A percentile compares a stretch with the other conserved stretches of the same genome.
phyloP scores from a whole-genome alignment of 1,140 invertebrate genomes.

The Caenorhabditis remanei region DNA sequence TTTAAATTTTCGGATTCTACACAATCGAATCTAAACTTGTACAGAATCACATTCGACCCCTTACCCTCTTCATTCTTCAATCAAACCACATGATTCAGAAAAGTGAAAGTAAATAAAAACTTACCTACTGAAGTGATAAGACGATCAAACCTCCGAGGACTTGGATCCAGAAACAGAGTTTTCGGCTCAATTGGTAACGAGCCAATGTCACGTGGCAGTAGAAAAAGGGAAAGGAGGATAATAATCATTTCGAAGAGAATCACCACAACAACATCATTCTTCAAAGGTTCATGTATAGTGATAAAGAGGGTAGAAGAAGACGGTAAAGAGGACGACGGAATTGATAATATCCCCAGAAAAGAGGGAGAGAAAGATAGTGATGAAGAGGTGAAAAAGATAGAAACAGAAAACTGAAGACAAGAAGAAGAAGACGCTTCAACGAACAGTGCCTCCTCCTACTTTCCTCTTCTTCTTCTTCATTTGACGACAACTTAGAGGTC shows the following conservation, averaged over 20 bases:
- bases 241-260: not conserved
- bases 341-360: not conserved
- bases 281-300: constrained; percentile 3
- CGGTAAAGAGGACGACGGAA: not conserved
- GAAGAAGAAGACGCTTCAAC: constrained; percentile 40
- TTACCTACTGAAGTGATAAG: constrained; percentile 20
- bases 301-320: not conserved
- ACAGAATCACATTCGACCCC: not conserved
- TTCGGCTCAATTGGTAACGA: constrained; percentile 19
- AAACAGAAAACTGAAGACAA: not conserved
- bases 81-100: too few species aligned
- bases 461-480: not conserved
- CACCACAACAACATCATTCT: constrained; percentile 7
- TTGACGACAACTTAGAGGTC: not conserved
- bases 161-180: not conserved
- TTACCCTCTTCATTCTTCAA: too few species aligned
- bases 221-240: not conserved
- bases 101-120: not conserved
- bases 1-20: too few species aligned
- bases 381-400: not conserved
- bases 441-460: constrained; percentile 27
- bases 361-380: not conserved
- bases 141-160: not conserved
- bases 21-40: not conserved
- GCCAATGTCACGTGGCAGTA: not conserved